Base-by-base conservation (phyloP, 2,888 invertebrate species). In the Parochlus steinenii region DNA sequence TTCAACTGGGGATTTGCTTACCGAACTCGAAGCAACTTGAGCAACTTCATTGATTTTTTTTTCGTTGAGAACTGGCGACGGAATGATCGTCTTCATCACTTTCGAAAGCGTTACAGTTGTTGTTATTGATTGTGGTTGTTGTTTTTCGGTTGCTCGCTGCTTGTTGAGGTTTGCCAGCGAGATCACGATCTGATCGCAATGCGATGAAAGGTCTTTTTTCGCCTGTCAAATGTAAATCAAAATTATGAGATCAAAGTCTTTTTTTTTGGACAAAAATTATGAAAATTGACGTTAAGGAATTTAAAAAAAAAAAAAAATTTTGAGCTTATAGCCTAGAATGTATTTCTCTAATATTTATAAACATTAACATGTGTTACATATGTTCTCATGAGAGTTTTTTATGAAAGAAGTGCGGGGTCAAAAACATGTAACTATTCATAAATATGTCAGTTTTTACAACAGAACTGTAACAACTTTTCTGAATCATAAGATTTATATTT, bases 151-250 rank as follows among this genome's bases (percentile, higher is more conserved):
- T 10, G 28, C 18, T 7, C 34, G 27, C 11, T 34, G 34, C 16
- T 34, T 34, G 22, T 34, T 34, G 14, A 34, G 46, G 42, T 54
- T 51, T 25, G 47, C 51, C 42, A 59, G 43, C 17, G 56, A 53
- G 31, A 53, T 46, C 38, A 56, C 54, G 25, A 59, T 47, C 15
- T 50, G 47, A 44, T 57, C 56, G 39, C 53, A 53, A 45, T 58
- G 55, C 27, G 51, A 47, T 39, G 51, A 49, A 41, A 58, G 46
- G 46, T 55, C 52, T 42, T 46, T 50, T 48, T 59, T 58, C 16
- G 58, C 55, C 55, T 58, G 20, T 12, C 7, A 20, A 29, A 16
- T 23, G 15, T n/a, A 19, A n/a, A n/a, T n/a, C n/a, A n/a, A n/a
- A n/a, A n/a, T n/a, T n/a, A n/a, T n/a, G n/a, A n/a, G n/a, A n/a